phyloP scores from a whole-genome alignment of 2,888 invertebrate species.

The Incurvaria masculella region DNA sequence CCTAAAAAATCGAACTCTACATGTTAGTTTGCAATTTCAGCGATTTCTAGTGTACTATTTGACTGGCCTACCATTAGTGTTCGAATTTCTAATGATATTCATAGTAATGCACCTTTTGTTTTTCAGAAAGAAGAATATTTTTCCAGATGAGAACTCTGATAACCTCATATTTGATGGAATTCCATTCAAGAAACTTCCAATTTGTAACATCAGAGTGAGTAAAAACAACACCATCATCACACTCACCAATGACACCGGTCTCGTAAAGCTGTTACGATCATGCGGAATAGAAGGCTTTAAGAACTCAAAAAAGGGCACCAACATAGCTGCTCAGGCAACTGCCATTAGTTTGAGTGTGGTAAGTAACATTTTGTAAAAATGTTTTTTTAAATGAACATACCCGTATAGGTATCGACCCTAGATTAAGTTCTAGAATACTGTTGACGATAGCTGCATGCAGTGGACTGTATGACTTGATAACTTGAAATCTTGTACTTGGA shows the following conservation, averaged over 20 bases:
- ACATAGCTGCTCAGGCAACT: slow-evolving; percentile 94
- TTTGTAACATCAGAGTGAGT: slow-evolving; percentile 78
- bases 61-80: slow-evolving; percentile 2
- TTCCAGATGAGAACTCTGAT: slow-evolving; percentile 73
- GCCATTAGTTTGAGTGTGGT: slow-evolving; percentile 77
- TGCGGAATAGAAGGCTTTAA: slow-evolving; percentile 94
- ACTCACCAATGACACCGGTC: slow-evolving; percentile 68
- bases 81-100: too few relatives aligned
- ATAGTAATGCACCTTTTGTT: slow-evolving; percentile 9
- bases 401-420: not conserved
- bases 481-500: too few relatives aligned
- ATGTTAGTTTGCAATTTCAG: slow-evolving; percentile 1
- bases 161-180: slow-evolving; percentile 70
- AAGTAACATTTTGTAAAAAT: slow-evolving; percentile 26
- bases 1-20: not conserved
- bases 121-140: slow-evolving; percentile 64
- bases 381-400: not conserved
- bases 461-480: too few relatives aligned
- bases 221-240: slow-evolving; percentile 87
- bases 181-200: slow-evolving; percentile 75
- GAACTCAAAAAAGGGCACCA: slow-evolving; percentile 93
- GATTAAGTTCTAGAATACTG: not conserved
- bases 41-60: not conserved
- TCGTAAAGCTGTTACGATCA: slow-evolving; percentile 60
- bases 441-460: too few relatives aligned